Percentiles rank a stretch among this genome's conserved stretches.
Evolutionary conservation across 2,797 vertebrate genomes (phyloP).

Genomic region (Morus bassanus): DNA sequence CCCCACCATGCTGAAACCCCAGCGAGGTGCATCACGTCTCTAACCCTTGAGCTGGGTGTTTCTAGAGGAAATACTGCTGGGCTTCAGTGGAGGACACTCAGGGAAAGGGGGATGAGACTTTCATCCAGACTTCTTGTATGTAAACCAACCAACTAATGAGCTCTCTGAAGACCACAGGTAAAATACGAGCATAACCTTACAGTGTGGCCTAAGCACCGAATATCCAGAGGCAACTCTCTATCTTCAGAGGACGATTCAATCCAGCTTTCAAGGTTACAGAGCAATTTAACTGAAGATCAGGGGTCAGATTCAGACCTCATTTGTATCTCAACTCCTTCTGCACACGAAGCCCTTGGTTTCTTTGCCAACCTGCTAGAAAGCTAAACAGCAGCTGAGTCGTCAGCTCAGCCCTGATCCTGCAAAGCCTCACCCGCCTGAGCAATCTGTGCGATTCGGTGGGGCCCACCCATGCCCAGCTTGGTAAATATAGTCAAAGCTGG

Average conservation of each 20-base stretch:
- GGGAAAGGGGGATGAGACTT: background rate
- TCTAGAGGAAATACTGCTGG: background rate
- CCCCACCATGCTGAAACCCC: background rate
- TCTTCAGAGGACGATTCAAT: constrained; percentile 3
- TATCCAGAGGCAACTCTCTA: background rate
- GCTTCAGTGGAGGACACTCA: background rate
- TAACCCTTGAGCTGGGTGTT: background rate
- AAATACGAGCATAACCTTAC: constrained; percentile 2
- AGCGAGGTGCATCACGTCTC: rapidly evolving
- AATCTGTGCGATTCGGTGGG: background rate
- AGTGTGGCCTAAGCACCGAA: background rate
- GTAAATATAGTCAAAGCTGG: constrained; percentile 20
- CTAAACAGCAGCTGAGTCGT: background rate
- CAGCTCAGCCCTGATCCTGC: background rate
- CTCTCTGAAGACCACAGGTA: constrained; percentile 46
- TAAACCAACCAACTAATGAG: constrained; percentile 43
- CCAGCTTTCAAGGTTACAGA: background rate
- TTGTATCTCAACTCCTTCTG: background rate
- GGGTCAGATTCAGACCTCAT: constrained; percentile 6
- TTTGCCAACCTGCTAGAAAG: background rate
- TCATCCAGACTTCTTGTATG: background rate
- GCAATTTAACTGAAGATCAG: constrained; percentile 4
- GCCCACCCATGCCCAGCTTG: constrained; percentile 1
- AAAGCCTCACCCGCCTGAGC: constrained; percentile 14
- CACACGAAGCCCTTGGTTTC: background rate